A percentile compares a stretch with the other conserved stretches of the same genome.
Conservation (phyloP, 2,797 vertebrate genomes). For the Acanthurus leucopareius region DNA sequence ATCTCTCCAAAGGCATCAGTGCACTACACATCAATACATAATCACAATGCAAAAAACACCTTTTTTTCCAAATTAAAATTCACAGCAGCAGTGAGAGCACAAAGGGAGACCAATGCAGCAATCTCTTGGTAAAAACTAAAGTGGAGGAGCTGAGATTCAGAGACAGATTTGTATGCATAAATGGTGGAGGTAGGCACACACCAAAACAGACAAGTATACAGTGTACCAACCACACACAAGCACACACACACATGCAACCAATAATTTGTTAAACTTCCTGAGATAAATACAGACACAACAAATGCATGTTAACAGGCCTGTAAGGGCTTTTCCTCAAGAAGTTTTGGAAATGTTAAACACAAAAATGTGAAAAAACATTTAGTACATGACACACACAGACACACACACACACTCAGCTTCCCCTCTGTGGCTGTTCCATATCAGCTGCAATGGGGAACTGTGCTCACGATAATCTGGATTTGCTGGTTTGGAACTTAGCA, state of each 20-base stretch:
- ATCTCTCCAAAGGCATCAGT: conserved; percentile 58
- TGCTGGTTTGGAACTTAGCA: conserved; percentile 66
- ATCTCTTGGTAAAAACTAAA: conserved; percentile 40
- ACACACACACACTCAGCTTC: neutral
- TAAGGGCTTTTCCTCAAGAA: neutral
- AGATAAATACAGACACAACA: neutral
- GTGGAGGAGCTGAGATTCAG: neutral
- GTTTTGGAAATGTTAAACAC: neutral
- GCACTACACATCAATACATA: conserved; percentile 70
- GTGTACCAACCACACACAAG: no score
- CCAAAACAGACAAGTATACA: neutral
- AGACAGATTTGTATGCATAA: conserved; percentile 20
- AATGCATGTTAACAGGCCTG: neutral
- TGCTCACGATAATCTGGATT: conserved; percentile 78
- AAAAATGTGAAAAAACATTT: neutral
- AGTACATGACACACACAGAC: neutral
- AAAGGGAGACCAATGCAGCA: conserved; percentile 35
- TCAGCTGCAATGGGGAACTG: conserved; percentile 58
- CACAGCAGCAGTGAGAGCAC: conserved; percentile 55
- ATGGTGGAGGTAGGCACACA: neutral
- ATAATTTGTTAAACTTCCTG: neutral
- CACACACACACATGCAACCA: no score
- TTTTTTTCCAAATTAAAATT: conserved; percentile 65
- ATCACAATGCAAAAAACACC: conserved; percentile 59
- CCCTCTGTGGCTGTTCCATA: conserved; percentile 49